Evolutionary conservation across 2,797 vertebrate genomes (phyloP).

Genomic region (Arnoldichthys spilopterus): DNA sequence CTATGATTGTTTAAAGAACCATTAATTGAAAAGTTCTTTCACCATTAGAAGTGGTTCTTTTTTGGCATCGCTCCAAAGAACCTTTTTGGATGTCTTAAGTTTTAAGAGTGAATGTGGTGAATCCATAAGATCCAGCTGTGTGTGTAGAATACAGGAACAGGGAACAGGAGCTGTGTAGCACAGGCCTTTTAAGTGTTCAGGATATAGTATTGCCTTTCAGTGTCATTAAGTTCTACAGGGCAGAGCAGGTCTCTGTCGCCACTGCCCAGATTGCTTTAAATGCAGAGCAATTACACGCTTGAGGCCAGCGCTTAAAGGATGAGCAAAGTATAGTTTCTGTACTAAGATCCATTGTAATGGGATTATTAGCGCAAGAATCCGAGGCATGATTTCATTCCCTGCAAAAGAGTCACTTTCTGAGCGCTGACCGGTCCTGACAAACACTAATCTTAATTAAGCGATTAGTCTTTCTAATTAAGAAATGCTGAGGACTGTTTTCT

Average conservation of each 20-base stretch:
- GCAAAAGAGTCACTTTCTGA: conserved; percentile 64
- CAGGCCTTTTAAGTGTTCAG: conserved; percentile 64
- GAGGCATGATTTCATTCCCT: conserved; percentile 62
- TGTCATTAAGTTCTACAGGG: conserved; percentile 81
- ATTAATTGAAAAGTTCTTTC: background rate
- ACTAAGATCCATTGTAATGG: conserved; percentile 70
- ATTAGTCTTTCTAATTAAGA: conserved; percentile 77
- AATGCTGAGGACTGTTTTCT: conserved; percentile 55
- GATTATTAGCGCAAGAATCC: conserved; percentile 75
- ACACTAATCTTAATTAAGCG: conserved; percentile 71
- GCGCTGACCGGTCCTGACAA: conserved; percentile 65
- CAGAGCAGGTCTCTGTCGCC: conserved; percentile 78
- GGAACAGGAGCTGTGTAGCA: conserved; percentile 51
- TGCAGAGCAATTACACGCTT: conserved; percentile 76
- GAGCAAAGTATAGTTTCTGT: conserved; percentile 74
- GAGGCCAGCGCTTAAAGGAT: conserved; percentile 71
- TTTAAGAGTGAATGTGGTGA: background rate
- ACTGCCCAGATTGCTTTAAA: conserved; percentile 82
- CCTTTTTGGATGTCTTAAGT: background rate
- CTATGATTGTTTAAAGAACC: background rate
- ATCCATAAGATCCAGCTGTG: background rate
- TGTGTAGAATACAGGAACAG: background rate
- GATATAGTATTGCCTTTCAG: conserved; percentile 75
- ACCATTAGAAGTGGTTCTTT: background rate
- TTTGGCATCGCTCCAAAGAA: background rate